Base-by-base conservation (phyloP, 2,113 vertebrate genomes). In the Anoura caudifer region DNA sequence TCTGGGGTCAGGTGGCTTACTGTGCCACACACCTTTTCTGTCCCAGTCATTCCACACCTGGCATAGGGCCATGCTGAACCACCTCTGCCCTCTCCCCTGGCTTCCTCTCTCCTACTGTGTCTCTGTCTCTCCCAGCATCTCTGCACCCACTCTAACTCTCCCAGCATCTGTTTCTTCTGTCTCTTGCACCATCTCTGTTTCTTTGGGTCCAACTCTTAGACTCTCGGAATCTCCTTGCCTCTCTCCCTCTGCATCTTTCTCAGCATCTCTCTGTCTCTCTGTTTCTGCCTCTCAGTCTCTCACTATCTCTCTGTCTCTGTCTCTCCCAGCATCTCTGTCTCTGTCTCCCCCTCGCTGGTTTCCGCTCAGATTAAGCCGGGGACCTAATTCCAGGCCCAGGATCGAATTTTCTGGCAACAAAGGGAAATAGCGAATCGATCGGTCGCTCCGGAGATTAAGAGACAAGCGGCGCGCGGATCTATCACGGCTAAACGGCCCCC, bases 351-450 rank as follows among this genome's bases (percentile, higher is more conserved):
- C 98, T 97, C 72, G 97, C 98, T 98, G 98, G 99, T 99, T 99
- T 99, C 99, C 99, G 98, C 99, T 99, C 98, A 99, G 99, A 99
- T 99, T 99, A 99, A 99, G 99, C 99, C 98, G 98, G 99, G 99
- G 99, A 99, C 99, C 99, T 99, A 99, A 99, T 99, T 99, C 99
- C 98, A 99, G 99, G 99, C 99, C 99, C 99, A 99, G 99, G 99
- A 99, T 99, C 99, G 99, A 99, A 99, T 99, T 99, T 99, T 99
- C 99, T 99, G 99, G 99, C 99, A 99, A 99, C 99, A 99, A 99
- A 99, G 99, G 99, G 99, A 99, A 99, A 99, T 99, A 99, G 99
- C 99, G 99, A 99, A 99, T 99, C 99, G 99, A 99, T 99, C 99
- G 99, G 99, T 98, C 99, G 99, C 99, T 99, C 98, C 98, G 98